phyloP scores from a whole-genome alignment of 2,113 vertebrate genomes.

The Nematolebias whitei region DNA sequence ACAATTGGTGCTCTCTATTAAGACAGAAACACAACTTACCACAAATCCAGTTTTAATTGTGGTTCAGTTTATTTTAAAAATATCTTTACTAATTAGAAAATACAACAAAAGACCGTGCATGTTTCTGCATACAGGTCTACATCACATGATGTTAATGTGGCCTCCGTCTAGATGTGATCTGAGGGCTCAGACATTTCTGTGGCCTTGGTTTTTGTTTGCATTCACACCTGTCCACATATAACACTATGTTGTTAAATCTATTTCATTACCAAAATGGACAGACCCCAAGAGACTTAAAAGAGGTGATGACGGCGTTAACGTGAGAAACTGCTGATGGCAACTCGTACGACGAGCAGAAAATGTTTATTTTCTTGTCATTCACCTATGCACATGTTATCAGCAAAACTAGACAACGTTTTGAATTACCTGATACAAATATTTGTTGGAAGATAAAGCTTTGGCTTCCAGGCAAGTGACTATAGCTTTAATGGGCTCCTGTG shows the following conservation, averaged over 20 bases:
- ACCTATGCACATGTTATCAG: not conserved
- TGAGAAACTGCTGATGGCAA: slow-evolving; percentile 44
- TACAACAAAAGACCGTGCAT: too few relatives aligned
- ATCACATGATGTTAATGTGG: not conserved
- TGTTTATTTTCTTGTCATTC: slow-evolving; percentile 16
- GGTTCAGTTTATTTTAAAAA: too few relatives aligned
- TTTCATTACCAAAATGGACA: slow-evolving; percentile 57
- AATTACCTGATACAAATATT: not conserved
- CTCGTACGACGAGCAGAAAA: slow-evolving; percentile 17
- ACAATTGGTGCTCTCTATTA: not conserved
- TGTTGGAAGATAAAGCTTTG: slow-evolving; percentile 6
- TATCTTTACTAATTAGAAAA: too few relatives aligned
- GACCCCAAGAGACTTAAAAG: slow-evolving; percentile 35
- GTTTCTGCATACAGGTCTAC: too few relatives aligned
- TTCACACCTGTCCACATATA: slow-evolving; percentile 46
- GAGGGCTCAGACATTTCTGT: not conserved
- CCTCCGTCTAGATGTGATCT: not conserved
- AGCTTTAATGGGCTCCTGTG: slow-evolving; percentile 25
- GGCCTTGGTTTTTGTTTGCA: slow-evolving; percentile 35
- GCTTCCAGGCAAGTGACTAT: slow-evolving; percentile 29
- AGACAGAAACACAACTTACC: too few relatives aligned
- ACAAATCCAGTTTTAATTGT: too few relatives aligned
- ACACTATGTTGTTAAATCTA: slow-evolving; percentile 34
- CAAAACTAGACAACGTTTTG: not conserved
- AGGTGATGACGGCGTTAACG: slow-evolving; percentile 49